Percentiles rank a stretch among this genome's conserved stretches.
phyloP scores from a whole-genome alignment of 2,113 vertebrate species.

The Cervus canadensis region DNA sequence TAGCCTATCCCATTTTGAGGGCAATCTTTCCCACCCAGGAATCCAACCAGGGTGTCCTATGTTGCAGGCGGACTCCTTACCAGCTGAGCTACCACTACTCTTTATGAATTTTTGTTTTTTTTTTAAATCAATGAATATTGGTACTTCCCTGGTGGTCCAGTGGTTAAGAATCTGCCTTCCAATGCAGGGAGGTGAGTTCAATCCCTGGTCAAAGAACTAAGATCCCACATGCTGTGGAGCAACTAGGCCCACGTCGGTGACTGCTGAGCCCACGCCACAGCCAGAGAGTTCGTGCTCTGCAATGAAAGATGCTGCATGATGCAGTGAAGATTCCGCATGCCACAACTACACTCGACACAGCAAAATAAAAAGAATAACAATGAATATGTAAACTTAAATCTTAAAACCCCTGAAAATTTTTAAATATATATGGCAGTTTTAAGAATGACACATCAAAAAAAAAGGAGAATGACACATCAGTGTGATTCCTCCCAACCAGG shows the following conservation, averaged over 20 bases:
- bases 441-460: neutral
- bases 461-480: neutral
- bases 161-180: neutral
- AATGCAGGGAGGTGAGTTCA: neutral
- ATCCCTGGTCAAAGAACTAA: neutral
- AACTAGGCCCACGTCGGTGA: neutral
- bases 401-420: neutral
- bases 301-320: neutral
- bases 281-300: neutral
- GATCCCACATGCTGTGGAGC: neutral
- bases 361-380: neutral
- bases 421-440: neutral
- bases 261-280: neutral
- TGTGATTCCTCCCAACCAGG: neutral
- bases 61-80: fast-evolving
- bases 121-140: neutral
- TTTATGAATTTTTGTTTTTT: neutral
- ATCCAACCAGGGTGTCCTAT: neutral
- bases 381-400: neutral
- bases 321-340: neutral
- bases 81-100: neutral
- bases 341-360: neutral
- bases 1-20: neutral
- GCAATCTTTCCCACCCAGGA: neutral
- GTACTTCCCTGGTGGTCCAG: neutral